A percentile compares a stretch with the other conserved stretches of the same genome.
These are phyloP conservation scores for Agapornis canus DNA, from an alignment of 2,797 vertebrate species.

Conservation along the genomic window DNA sequence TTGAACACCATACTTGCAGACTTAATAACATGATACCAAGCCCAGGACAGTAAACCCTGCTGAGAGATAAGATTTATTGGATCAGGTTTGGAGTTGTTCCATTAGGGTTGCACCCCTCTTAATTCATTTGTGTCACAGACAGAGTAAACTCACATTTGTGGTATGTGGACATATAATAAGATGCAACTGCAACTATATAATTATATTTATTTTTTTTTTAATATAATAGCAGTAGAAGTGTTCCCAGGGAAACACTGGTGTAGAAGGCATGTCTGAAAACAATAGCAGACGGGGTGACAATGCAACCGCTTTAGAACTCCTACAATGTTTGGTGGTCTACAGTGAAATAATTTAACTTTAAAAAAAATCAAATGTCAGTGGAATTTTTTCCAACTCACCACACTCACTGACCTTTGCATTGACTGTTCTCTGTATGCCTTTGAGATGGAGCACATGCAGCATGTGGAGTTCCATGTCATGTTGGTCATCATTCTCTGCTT, in stretches of 20 bases:
- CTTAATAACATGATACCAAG: neutral
- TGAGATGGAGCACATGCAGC: slow-evolving; percentile 31
- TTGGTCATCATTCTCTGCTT: slow-evolving; percentile 70
- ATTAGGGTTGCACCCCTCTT: neutral
- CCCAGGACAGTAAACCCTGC: neutral
- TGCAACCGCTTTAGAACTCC: neutral
- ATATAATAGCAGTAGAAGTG: neutral
- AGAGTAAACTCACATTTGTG: neutral
- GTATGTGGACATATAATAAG: neutral
- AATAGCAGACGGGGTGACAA: neutral
- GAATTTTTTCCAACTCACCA: slow-evolving; percentile 32
- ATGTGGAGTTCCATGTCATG: slow-evolving; percentile 56
- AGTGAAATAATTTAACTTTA: neutral
- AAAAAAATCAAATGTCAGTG: neutral
- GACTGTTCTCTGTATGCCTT: slow-evolving; percentile 33
- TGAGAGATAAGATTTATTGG: neutral
- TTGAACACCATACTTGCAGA: neutral
- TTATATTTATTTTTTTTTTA: neutral
- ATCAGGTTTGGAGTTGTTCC: neutral
- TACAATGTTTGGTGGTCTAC: neutral
- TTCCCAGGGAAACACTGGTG: neutral
- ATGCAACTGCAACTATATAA: neutral
- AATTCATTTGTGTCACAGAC: neutral
- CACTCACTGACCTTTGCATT: slow-evolving; percentile 38
- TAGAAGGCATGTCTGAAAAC: neutral